phyloP scores from a whole-genome alignment of 2,888 invertebrate genomes.

The Lycophotia porphyrea region DNA sequence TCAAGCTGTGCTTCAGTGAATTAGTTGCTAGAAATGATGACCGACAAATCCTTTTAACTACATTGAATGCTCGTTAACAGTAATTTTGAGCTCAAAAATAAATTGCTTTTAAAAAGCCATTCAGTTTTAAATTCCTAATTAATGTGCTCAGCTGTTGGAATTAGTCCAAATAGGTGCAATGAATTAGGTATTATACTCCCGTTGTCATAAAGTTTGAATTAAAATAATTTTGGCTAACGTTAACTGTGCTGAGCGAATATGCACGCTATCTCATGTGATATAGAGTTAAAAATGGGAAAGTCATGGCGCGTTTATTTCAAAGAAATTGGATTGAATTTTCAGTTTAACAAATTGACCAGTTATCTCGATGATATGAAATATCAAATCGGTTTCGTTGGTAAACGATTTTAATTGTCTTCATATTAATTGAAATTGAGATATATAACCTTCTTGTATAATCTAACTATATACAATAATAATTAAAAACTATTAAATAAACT shows the following conservation, averaged over 20 bases:
- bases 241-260: neutral
- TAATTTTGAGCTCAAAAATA: slow-evolving; percentile 45
- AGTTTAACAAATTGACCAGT: slow-evolving; percentile 37
- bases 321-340: slow-evolving; percentile 23
- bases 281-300: slow-evolving; percentile 5
- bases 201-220: slow-evolving; percentile 44
- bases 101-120: slow-evolving; percentile 52
- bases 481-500: too few species aligned
- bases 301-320: slow-evolving; percentile 7
- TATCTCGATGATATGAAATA: slow-evolving; percentile 47
- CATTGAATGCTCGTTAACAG: slow-evolving; percentile 13
- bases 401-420: slow-evolving; percentile 24
- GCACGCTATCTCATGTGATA: accelerated
- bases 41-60: neutral
- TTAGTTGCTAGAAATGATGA: neutral
- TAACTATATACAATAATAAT: too few species aligned
- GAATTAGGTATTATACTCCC: slow-evolving; percentile 18
- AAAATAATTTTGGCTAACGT: neutral
- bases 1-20: neutral
- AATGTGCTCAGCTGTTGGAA: slow-evolving; percentile 39
- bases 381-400: slow-evolving; percentile 34
- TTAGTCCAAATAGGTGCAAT: slow-evolving; percentile 37
- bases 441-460: neutral
- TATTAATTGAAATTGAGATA: slow-evolving; percentile 6
- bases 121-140: slow-evolving; percentile 51